Base-by-base conservation (phyloP, 2,888 invertebrate genomes). In the Platerodrilus igneus region DNA sequence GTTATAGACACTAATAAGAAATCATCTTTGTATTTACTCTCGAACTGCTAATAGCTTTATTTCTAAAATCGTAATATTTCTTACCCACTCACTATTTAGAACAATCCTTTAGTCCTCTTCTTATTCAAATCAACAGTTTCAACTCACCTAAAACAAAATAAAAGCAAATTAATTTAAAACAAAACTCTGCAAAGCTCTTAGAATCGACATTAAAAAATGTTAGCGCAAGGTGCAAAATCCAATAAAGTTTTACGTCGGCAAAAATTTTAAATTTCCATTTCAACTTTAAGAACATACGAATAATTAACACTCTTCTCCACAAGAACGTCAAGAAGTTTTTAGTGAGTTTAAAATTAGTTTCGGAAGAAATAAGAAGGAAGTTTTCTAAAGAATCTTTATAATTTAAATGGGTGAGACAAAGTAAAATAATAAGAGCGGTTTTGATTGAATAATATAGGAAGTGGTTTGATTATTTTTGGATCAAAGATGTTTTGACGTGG, bases 351-450 rank as follows among this genome's bases (percentile, higher is more conserved):
- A 53, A 56, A 57, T 56, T 55, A 56, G 50, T 56, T 54, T 48
- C 50, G 53, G 52, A 47, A 50, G 54, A 47, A 49, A n/a, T n/a
- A n/a, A 43, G 44, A 49, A 46, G 39, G 48, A 53, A 52, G 45
- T 52, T 52, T 44, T 44, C 47, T 49, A 48, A 49, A n/a, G n/a
- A n/a, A 55, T 53, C 53, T 53, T 50, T 49, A 51, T 52, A 52
- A 53, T 55, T 55, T 52, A 47, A 58, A 57, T 52, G 53, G n/a
- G 52, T 54, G 56, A 53, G 55, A 57, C 55, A 55, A 58, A 58
- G n/a, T 58, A 57, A 57, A 58, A 58, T 58, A 58, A 58, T 58
- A 58, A 57, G 56, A 55, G 52, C 52, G 51, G 49, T 43, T 43
- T 40, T 53, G 57, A 57, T 58, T 58, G 57, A 58, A 58, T 58